Percentiles rank a stretch among this genome's conserved stretches.
Conservation (phyloP, 2,888 invertebrate species). For the Caenorhabditis wallacei region DNA sequence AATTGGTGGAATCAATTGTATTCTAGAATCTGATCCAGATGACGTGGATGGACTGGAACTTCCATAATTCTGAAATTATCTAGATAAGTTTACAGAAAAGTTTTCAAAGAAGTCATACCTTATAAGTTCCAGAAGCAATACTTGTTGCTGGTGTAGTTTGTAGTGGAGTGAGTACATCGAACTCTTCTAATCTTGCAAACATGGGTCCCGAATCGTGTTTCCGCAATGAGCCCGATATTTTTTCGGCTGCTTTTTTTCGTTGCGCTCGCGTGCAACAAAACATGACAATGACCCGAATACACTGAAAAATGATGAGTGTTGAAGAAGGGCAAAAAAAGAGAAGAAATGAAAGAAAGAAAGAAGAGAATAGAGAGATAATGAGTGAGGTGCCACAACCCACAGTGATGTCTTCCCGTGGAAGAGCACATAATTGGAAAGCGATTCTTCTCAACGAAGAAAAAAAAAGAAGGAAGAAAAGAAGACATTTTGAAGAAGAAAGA, state of each 20-base stretch:
- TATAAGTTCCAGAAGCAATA: conserved; percentile 39
- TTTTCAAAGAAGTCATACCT: conserved; percentile 30
- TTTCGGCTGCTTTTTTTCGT: conserved; percentile 62
- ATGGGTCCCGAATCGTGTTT: conserved; percentile 71
- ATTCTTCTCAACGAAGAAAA: conserved; percentile 28
- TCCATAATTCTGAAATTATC: conserved; percentile 50
- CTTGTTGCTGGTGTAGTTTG: conserved; percentile 73
- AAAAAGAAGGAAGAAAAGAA: conserved; percentile 24
- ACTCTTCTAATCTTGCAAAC: conserved; percentile 81
- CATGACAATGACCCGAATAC: conserved; percentile 66
- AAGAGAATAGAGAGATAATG: conserved; percentile 41
- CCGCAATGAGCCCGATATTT: conserved; percentile 58
- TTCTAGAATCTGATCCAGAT: conserved; percentile 52
- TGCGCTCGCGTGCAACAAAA: conserved; percentile 69
- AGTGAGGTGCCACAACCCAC: conserved; percentile 33
- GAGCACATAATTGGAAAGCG: conserved; percentile 58
- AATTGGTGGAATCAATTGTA: conserved; percentile 55
- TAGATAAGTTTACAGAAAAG: neutral
- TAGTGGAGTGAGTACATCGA: conserved; percentile 79
- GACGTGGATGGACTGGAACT: conserved; percentile 55
- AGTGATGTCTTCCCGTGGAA: conserved; percentile 43
- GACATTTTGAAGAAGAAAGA: conserved; percentile 26
- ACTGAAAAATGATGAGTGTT: conserved; percentile 59
- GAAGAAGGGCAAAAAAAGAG: conserved; percentile 2
- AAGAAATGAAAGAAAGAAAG: conserved; percentile 12